Percentiles rank a stretch among this genome's conserved stretches.
phyloP scores from a whole-genome alignment of 2,888 invertebrate species.

The Drosophila melanosoma region DNA sequence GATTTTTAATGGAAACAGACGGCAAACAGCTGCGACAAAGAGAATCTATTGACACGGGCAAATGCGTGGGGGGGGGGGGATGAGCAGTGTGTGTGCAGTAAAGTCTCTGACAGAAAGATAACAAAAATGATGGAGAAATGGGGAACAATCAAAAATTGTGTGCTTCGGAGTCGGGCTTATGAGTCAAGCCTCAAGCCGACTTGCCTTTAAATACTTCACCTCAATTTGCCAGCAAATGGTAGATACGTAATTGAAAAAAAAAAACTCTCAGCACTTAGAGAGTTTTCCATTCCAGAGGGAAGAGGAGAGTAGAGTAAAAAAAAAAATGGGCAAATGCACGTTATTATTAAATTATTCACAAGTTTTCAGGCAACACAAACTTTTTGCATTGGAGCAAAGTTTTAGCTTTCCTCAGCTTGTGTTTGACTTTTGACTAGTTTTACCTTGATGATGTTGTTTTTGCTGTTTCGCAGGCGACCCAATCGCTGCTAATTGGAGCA shows the following conservation, averaged over 20 bases:
- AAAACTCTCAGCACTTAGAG: constrained; percentile 1
- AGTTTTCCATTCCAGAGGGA: constrained; percentile 23
- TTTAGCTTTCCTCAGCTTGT: constrained; percentile 12
- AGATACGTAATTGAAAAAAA: constrained; percentile 47
- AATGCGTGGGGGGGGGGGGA: background rate
- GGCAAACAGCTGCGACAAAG: constrained; percentile 32
- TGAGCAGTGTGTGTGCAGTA: constrained; percentile 9
- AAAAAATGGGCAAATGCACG: constrained; percentile 22
- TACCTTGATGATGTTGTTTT: constrained; percentile 59
- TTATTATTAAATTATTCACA: constrained; percentile 67
- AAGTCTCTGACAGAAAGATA: constrained; percentile 57
- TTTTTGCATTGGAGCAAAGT: constrained; percentile 40
- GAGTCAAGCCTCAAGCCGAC: constrained; percentile 55
- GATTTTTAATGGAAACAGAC: constrained; percentile 75
- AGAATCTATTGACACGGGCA: background rate
- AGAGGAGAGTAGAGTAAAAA: background rate
- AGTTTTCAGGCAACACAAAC: constrained; percentile 50
- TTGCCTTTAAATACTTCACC: constrained; percentile 68
- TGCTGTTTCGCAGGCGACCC: constrained; percentile 30
- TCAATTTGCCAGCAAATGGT: constrained; percentile 63
- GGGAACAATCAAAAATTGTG: constrained; percentile 25
- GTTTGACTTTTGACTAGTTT: constrained; percentile 57
- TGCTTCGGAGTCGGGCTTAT: constrained; percentile 46
- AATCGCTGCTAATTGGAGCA: constrained; percentile 63
- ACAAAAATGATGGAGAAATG: constrained; percentile 17